phyloP scores from a whole-genome alignment of 2,797 vertebrate genomes.

The Poeciliopsis gracilis region DNA sequence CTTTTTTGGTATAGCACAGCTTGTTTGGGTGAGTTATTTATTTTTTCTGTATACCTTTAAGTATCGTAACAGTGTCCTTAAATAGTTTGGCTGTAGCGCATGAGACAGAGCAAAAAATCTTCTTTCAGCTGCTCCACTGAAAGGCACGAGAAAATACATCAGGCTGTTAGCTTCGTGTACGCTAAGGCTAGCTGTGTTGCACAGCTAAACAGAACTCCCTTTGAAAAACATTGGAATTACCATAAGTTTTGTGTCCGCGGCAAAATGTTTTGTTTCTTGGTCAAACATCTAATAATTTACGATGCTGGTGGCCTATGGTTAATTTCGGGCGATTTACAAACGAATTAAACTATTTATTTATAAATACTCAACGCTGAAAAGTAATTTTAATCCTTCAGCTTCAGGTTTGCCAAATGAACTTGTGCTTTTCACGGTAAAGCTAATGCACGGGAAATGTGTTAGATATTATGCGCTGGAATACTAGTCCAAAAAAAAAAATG shows the following conservation, averaged over 20 bases:
- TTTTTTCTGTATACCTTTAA: background rate
- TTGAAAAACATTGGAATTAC: background rate
- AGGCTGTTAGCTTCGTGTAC: constrained; percentile 34
- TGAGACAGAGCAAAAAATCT: background rate
- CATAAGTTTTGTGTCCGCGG: background rate
- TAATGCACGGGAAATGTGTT: background rate
- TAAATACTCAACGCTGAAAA: background rate
- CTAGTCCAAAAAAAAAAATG: background rate
- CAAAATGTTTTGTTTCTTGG: accelerated
- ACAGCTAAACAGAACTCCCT: background rate
- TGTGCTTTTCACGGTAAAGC: background rate
- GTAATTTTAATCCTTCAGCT: background rate
- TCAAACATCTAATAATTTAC: accelerated
- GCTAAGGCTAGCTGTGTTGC: background rate
- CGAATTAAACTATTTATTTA: accelerated
- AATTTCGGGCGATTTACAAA: background rate
- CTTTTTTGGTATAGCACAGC: constrained; percentile 2
- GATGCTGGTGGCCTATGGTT: accelerated
- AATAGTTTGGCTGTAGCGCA: background rate
- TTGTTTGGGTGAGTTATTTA: constrained; percentile 42
- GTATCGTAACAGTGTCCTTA: background rate
- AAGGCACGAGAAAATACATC: constrained; percentile 37
- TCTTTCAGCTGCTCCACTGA: constrained; percentile 17
- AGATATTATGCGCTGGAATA: accelerated
- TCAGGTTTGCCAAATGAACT: background rate